Base-by-base conservation (phyloP, 2,888 invertebrate species). In the Andrena marginata region DNA sequence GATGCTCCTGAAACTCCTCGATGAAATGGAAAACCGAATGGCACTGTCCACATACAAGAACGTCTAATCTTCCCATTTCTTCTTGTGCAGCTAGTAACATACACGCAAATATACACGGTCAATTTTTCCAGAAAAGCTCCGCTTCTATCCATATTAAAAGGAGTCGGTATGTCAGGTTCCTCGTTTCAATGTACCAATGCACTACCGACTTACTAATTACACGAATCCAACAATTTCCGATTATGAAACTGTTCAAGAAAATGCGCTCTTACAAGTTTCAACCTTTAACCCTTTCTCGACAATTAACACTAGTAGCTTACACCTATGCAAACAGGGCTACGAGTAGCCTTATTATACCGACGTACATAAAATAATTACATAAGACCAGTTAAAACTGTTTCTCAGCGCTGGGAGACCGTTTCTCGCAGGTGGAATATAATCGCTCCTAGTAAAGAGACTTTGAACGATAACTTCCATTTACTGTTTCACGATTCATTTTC, bases 21-120 rank as follows among this genome's bases (percentile, higher is more conserved):
- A 97, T 94, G 93, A 97, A 97, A 93, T 97, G 97, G 92, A 96
- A 97, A 69, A 97, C 97, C 67, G 96, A 95, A 92, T 97, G 97
- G 92, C 98, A 98, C 81, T 96, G 96, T n/a, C 98, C 98, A 94
- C 98, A 98, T 0, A 98, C 97, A 31, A 97, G 94, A 6, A 98
- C 96, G 95, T 98, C 97, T 84, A 97, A 94, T 74, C 96, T 96
- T 75, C 96, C 96, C 95, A 97, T 96, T 92, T 97, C 96, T 87
- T 97, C 96, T 95, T 97, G 96, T 10, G 97, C 97, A 90, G 96
- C 97, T 97, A 56, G 56, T 71, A 64, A 78, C 56, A 68, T 49
- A 65, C 23, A 68, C 20, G n/a, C 51, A 77, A 59, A 56, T 35
- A 71, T 49, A 10, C 69, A 42, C 42, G 42, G 42, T 23, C n/a